Base-by-base conservation (phyloP, 2,888 invertebrate species). In the Silvanus unidentatus region DNA sequence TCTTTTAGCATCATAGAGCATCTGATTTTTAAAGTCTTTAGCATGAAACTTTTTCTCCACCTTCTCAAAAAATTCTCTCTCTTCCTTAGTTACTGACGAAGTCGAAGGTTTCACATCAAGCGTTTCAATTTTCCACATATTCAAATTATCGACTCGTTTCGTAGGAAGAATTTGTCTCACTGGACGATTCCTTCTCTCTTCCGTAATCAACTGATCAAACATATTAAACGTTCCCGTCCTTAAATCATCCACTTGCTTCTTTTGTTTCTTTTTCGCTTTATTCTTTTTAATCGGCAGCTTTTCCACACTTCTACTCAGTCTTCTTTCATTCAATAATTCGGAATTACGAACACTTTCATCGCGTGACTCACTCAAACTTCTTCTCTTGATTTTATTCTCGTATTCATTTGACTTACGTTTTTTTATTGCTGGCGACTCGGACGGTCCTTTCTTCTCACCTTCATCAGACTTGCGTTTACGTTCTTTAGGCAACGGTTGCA, bases 11-110 rank as follows among this genome's bases (percentile, higher is more conserved):
- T 62, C 57, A 32, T 62, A 60, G 12, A 67, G 48, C 60, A 63
- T 62, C 46, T 55, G 55, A 50, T 59, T 66, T 55, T 61, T 67
- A 50, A 68, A 68, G 59, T 69, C 68, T 51, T 66, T 68, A 4
- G 60, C 51, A 44, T 61, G 60, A n/a, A 54, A 16, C 45, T 57
- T 56, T 6, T 11, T 32, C n/a, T n/a, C 11, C 16, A 39, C 39
- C 27, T 39, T 28, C 27, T 45, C 45, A 36, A 48, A 48, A 5
- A 49, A 49, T 4, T 43, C 41, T 16, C 36, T 48, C 44, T 54
- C 54, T 42, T 36, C 46, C 37, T 46, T 48, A 5, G 45, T 44
- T 1, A 49, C 44, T 10, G 48, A 40, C 12, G 46, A 49, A 9
- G 53, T 58, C n/a, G 62, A 62, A 6, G 62, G 62, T 45, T 53